phyloP scores from a whole-genome alignment of 2,797 vertebrate species.

The Dallia pectoralis region DNA sequence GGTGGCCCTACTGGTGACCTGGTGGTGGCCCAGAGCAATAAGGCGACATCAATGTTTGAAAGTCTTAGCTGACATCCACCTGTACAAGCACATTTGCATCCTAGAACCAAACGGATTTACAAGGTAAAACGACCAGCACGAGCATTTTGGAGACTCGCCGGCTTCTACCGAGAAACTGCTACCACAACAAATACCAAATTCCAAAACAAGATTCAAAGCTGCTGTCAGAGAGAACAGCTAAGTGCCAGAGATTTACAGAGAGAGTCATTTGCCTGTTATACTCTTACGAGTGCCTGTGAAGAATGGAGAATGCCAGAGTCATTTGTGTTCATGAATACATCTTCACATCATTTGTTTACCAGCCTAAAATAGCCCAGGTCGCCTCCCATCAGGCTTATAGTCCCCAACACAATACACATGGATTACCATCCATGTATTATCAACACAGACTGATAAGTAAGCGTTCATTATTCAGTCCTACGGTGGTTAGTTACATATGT shows the following conservation, averaged over 20 bases:
- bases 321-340: neutral
- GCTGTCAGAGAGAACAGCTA: neutral
- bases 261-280: constrained; percentile 6
- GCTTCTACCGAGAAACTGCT: constrained; percentile 10
- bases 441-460: neutral
- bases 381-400: neutral
- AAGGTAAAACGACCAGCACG: constrained; percentile 54
- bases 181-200: neutral
- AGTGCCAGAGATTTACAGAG: neutral
- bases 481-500: neutral
- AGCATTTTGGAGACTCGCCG: constrained; percentile 8
- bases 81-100: constrained; percentile 57
- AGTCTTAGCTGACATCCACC: constrained; percentile 33
- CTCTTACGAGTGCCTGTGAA: constrained; percentile 1
- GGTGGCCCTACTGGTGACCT: too few relatives aligned
- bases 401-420: neutral
- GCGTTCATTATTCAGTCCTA: neutral
- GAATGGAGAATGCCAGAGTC: neutral
- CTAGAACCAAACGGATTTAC: constrained; percentile 56
- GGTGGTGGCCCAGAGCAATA: neutral
- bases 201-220: constrained; percentile 5
- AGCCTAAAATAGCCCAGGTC: constrained; percentile 5
- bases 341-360: constrained; percentile 11
- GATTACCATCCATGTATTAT: neutral
- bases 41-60: constrained; percentile 15